Evolutionary conservation across 2,888 invertebrate species (phyloP).

Genomic region (Ornithoptera alexandrae): DNA sequence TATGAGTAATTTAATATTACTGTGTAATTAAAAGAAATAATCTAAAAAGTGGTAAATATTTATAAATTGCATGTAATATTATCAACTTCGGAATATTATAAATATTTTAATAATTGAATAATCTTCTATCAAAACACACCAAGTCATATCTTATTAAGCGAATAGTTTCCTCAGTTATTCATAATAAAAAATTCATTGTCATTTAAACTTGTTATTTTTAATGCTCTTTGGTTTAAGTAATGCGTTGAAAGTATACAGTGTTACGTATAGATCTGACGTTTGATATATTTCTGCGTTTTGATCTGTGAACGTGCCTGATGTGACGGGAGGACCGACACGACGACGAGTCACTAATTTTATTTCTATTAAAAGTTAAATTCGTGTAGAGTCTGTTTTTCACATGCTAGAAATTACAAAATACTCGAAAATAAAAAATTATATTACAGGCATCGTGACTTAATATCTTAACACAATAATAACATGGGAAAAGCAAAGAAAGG

Average conservation of each 20-base stretch:
- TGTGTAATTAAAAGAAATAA: too few species aligned
- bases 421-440: conserved; percentile 58
- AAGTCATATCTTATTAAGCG: background rate
- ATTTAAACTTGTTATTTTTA: background rate
- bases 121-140: background rate
- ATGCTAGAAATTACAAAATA: conserved; percentile 73
- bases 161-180: background rate
- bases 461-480: conserved; percentile 46
- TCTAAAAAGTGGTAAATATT: background rate
- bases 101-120: background rate
- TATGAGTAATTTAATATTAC: too few species aligned
- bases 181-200: too few species aligned
- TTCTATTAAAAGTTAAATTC: conserved; percentile 52
- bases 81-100: background rate
- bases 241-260: background rate
- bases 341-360: conserved; percentile 48
- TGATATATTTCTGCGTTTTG: background rate
- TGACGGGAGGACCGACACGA: conserved; percentile 55
- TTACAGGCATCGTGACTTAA: conserved; percentile 70
- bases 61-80: background rate
- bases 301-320: conserved; percentile 32
- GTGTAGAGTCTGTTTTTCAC: conserved; percentile 69
- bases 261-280: background rate
- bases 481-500: conserved; percentile 92
- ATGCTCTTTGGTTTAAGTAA: background rate